Percentiles rank a stretch among this genome's conserved stretches.
Evolutionary conservation across 1,140 invertebrate genomes (phyloP).

Genomic region (Drosophila prosaltans): DNA sequence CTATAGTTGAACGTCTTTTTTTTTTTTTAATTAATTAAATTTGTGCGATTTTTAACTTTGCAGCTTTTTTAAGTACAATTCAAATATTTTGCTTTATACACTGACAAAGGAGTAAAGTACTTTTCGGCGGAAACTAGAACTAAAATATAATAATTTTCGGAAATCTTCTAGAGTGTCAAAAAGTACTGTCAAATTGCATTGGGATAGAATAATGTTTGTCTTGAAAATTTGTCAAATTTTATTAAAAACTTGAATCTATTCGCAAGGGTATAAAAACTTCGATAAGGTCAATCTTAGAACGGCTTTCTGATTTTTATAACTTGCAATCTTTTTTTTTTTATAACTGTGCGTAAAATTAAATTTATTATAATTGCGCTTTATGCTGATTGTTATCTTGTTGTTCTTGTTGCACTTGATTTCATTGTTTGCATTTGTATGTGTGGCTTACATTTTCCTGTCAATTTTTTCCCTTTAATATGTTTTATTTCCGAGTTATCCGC

Average conservation of each 20-base stretch:
- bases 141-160: too few species aligned
- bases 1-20: conserved; percentile 10
- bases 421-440: conserved; percentile 44
- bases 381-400: conserved; percentile 50
- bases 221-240: too few species aligned
- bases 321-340: conserved; percentile 22
- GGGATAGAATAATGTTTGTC: too few species aligned
- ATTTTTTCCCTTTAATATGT: conserved; percentile 55
- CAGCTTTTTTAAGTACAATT: background rate
- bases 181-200: too few species aligned
- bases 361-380: conserved; percentile 72
- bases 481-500: conserved; percentile 38
- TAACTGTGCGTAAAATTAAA: conserved; percentile 65
- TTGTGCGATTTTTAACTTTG: conserved; percentile 13
- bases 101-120: background rate
- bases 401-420: conserved; percentile 45
- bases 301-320: conserved; percentile 5
- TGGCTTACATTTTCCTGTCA: conserved; percentile 54
- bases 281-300: background rate
- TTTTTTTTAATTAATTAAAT: conserved; percentile 37
- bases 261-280: background rate
- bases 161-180: too few species aligned
- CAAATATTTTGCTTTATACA: background rate
- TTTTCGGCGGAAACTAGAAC: too few species aligned
- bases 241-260: too few species aligned